Conservation (phyloP, 2,797 vertebrate genomes). For the Sternarchorhynchus goeldii region DNA sequence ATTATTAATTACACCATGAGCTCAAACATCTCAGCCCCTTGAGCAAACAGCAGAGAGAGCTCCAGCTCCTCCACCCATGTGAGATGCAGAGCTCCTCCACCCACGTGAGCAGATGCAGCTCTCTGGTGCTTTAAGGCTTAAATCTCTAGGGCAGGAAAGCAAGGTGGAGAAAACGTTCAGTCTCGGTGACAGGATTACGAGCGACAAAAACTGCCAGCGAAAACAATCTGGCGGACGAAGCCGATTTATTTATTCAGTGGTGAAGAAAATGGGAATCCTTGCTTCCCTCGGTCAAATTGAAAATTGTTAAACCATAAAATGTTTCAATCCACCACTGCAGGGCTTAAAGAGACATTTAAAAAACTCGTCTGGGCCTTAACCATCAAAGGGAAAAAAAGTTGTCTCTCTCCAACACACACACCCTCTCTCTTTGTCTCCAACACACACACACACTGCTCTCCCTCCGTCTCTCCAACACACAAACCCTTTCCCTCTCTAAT, state of each 20-base stretch:
- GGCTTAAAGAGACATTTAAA: slow-evolving; percentile 29
- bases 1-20: slow-evolving; percentile 39
- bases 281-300: slow-evolving; percentile 63
- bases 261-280: slow-evolving; percentile 67
- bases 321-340: slow-evolving; percentile 47
- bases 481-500: no score
- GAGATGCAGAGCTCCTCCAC: not conserved
- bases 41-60: slow-evolving; percentile 40
- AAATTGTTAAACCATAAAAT: slow-evolving; percentile 56
- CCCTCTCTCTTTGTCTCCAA: no score
- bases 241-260: slow-evolving; percentile 70
- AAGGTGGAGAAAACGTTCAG: slow-evolving; percentile 20
- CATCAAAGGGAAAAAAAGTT: not conserved
- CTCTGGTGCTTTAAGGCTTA: slow-evolving; percentile 5
- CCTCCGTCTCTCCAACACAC: no score
- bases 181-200: slow-evolving; percentile 66
- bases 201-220: slow-evolving; percentile 55
- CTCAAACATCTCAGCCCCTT: slow-evolving; percentile 43
- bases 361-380: not conserved
- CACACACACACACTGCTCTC: no score
- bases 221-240: slow-evolving; percentile 57
- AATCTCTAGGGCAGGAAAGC: slow-evolving; percentile 22
- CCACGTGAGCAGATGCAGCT: slow-evolving; percentile 12
- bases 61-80: not conserved
- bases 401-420: no score